phyloP scores from a whole-genome alignment of 2,113 vertebrate genomes.

The Ancistrus triradiatus region DNA sequence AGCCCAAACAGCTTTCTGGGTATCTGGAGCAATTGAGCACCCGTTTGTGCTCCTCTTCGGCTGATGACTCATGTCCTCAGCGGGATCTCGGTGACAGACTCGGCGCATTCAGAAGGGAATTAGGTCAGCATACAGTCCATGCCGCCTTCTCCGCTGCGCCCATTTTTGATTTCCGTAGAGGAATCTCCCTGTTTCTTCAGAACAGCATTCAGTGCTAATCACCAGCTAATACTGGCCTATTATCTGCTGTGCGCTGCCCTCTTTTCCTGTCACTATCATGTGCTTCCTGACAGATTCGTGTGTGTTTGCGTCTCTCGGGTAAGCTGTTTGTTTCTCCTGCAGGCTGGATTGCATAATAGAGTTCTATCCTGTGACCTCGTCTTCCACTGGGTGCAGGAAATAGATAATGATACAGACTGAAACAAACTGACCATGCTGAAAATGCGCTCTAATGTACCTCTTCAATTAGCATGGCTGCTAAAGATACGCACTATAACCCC shows the following conservation, averaged over 20 bases:
- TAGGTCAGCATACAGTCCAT: constrained; percentile 30
- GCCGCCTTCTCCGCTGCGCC: neutral
- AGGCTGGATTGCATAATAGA: constrained; percentile 33
- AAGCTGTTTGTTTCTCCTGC: constrained; percentile 24
- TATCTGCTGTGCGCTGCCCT: constrained; percentile 16
- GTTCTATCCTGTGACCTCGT: constrained; percentile 32
- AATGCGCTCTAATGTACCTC: too few species aligned
- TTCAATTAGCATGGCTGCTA: too few species aligned
- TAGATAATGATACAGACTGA: constrained; percentile 13
- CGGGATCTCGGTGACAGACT: constrained; percentile 36
- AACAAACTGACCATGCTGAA: too few species aligned
- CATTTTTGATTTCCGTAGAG: constrained; percentile 7
- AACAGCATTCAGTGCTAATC: constrained; percentile 5
- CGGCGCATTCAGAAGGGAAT: constrained; percentile 17
- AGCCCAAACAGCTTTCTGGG: constrained; percentile 23
- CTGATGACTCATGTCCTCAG: constrained; percentile 42
- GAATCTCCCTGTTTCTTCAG: constrained; percentile 11
- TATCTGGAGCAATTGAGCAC: neutral
- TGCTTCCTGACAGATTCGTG: constrained; percentile 5
- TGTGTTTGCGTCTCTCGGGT: constrained; percentile 2
- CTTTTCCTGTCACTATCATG: constrained; percentile 4
- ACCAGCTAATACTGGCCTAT: constrained; percentile 3
- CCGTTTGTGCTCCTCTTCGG: neutral
- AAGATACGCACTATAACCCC: too few species aligned
- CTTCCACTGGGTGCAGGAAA: constrained; percentile 28